Evolutionary conservation across 2,797 vertebrate species (phyloP).

Genomic region (Spea hammondii): DNA sequence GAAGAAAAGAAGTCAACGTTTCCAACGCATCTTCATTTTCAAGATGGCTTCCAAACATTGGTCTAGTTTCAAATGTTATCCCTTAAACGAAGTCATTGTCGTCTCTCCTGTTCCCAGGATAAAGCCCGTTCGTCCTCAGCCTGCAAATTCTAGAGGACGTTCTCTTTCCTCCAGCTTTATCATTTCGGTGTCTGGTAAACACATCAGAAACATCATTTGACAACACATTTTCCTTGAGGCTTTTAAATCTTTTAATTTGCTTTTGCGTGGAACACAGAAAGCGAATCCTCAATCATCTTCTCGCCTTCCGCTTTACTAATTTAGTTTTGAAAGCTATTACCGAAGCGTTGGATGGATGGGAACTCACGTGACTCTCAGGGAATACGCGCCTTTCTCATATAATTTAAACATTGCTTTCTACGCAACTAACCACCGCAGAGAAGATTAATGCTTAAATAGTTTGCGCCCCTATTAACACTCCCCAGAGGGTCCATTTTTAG

Average conservation of each 20-base stretch:
- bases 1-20: too few relatives aligned
- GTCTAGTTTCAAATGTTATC: too few relatives aligned
- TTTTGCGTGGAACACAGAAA: slow-evolving; percentile 44
- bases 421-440: neutral
- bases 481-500: neutral
- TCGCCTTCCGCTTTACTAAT: slow-evolving; percentile 24
- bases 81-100: too few relatives aligned
- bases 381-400: slow-evolving; percentile 26
- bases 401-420: slow-evolving; percentile 18
- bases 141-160: neutral
- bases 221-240: slow-evolving; percentile 1
- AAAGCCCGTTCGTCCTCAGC: too few relatives aligned
- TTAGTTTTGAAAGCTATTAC: slow-evolving; percentile 44
- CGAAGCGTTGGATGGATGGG: slow-evolving; percentile 35
- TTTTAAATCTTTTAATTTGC: slow-evolving; percentile 8
- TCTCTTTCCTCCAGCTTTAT: neutral
- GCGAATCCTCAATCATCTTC: slow-evolving; percentile 35
- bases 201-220: neutral
- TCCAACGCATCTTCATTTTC: too few relatives aligned
- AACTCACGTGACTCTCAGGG: slow-evolving; percentile 49
- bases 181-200: neutral
- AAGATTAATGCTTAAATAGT: neutral
- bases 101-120: too few relatives aligned
- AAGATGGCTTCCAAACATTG: too few relatives aligned
- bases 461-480: slow-evolving; percentile 16